Conservation (phyloP, 2,113 vertebrate genomes). For the Antennarius striatus region DNA sequence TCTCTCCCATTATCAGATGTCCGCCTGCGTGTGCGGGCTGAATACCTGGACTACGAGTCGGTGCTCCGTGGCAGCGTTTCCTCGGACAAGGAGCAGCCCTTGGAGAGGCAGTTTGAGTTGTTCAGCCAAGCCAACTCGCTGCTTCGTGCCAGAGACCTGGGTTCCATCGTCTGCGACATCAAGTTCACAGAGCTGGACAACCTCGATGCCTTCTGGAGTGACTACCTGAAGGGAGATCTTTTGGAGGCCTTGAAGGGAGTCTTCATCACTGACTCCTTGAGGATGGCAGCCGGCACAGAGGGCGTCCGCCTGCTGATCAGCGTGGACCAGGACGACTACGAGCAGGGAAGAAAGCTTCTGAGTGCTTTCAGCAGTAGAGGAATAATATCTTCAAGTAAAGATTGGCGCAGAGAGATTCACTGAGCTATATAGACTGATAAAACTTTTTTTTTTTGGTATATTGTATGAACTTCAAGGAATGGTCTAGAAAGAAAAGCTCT, state of each 20-base stretch:
- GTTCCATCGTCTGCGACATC: constrained; percentile 91
- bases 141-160: constrained; percentile 87
- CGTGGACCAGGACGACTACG: constrained; percentile 92
- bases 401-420: constrained; percentile 16
- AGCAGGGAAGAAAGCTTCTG: constrained; percentile 83
- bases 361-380: constrained; percentile 33
- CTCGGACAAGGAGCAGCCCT: constrained; percentile 84
- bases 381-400: constrained; percentile 10
- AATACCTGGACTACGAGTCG: constrained; percentile 88
- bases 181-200: constrained; percentile 91
- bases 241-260: constrained; percentile 90
- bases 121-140: constrained; percentile 87
- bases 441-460: constrained; percentile 12
- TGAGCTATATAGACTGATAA: constrained; percentile 19
- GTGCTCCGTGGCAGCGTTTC: constrained; percentile 84
- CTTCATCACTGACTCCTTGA: constrained; percentile 89
- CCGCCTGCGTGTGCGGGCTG: constrained; percentile 88
- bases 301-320: constrained; percentile 88
- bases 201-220: constrained; percentile 90
- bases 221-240: constrained; percentile 90
- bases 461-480: constrained; percentile 6
- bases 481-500: neutral
- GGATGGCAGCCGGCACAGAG: constrained; percentile 85
- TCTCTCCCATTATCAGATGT: constrained; percentile 79
- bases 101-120: constrained; percentile 88